Evolutionary conservation across 1,140 invertebrate genomes (phyloP), one percentile per base, ranked within the genome.

Genomic region (Druon quercuslanigerum): DNA sequence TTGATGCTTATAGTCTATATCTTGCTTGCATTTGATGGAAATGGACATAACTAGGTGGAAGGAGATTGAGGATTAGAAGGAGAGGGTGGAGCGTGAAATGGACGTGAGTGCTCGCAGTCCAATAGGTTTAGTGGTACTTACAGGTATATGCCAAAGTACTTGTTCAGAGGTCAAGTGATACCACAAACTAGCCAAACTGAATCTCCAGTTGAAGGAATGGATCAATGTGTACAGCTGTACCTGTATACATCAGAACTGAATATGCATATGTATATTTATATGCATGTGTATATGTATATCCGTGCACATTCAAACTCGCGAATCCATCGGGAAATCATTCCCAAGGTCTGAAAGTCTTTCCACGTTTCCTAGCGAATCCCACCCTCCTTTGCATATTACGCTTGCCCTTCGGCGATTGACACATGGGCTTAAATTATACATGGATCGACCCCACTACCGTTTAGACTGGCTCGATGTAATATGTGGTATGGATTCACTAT

Each of bases 291-390:
- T 9, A 9, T 40, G 8, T 40, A 46, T 8, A 11, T 46, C 40
- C 0, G 40, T 46, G 40, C 7, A 46, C 7, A 8, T 46, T 11
- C 40, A 46, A 46, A 46, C 40, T 9, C 19, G 14, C 8, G 74
- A 77, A 51, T 81, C 84, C 79, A 72, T 52, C 83, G 85, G 85
- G 85, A 86, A 87, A 87, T 86, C 84, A 87, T 85, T 82, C 84
- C 84, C 76, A 74, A 85, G 82, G 83, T 76, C 82, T 79, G 13
- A 56, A 84, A 84, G 74, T 77, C 51, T 72, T 66, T 74, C 77
- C 73, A 50, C 77, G 74, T 70, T 77, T 81, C 52, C 19, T 60
- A 71, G 52, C 51, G 60, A 16, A 66, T 66, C 70, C 50, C 72
- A 50, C 14, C 50, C 16, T 16, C 17, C n/a, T 19, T 20, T 25